These are phyloP conservation scores for Trididemnum clinides DNA, from an alignment of 23 tunicate species.

Conservation along the genomic window DNA sequence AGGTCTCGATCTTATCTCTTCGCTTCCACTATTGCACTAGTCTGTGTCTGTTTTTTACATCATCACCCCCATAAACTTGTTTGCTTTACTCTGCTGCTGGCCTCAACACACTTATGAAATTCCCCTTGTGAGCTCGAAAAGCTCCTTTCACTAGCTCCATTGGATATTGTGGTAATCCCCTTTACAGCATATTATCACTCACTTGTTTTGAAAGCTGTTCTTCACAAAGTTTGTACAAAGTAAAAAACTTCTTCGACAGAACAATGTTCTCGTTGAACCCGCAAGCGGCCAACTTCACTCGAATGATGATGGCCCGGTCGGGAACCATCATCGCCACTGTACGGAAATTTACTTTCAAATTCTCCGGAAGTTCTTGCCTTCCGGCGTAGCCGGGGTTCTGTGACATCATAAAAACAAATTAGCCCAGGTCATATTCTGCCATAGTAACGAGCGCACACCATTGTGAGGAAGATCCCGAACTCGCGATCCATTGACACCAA, in stretches of 20 bases:
- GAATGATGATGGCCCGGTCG: constrained; percentile 88
- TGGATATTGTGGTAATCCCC: too few species aligned
- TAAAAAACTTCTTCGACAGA: constrained; percentile 80
- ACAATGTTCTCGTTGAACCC: constrained; percentile 80
- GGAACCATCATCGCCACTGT: constrained; percentile 96
- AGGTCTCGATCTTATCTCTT: too few species aligned
- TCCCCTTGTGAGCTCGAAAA: too few species aligned
- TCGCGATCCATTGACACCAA: constrained; percentile 77
- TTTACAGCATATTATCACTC: background rate
- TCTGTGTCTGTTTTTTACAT: too few species aligned
- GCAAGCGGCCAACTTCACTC: constrained; percentile 83
- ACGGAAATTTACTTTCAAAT: constrained; percentile 83
- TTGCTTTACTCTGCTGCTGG: too few species aligned
- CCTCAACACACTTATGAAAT: too few species aligned
- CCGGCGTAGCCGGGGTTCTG: constrained; percentile 94
- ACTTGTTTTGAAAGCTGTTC: constrained; percentile 90
- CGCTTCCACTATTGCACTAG: too few species aligned
- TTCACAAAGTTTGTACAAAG: constrained; percentile 85
- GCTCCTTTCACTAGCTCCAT: too few species aligned
- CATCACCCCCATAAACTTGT: too few species aligned
- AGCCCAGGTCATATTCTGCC: background rate
- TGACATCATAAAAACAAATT: background rate
- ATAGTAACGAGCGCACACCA: constrained; percentile 47
- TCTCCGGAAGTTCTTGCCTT: constrained; percentile 85
- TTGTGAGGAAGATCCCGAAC: constrained; percentile 86